Base-by-base conservation (phyloP, 2,113 vertebrate species). In the Limanda limanda region DNA sequence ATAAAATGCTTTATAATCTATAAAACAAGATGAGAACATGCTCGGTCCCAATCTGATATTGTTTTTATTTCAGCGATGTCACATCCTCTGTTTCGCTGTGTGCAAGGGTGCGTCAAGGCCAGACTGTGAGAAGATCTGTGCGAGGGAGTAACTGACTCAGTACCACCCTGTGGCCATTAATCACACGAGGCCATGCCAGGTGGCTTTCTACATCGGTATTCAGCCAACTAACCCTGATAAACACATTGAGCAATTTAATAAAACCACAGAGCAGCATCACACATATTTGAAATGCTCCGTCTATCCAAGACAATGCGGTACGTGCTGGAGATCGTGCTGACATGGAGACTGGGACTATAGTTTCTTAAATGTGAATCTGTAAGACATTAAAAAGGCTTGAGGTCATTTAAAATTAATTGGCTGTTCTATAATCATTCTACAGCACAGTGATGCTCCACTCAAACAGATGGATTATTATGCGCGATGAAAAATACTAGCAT, bases 61-160 rank as follows among this genome's bases (percentile, higher is more conserved):
- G 58, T 65, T 65, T 24, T 55, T 6, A 67, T 64, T 62, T 55
- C 23, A 74, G 17, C 20, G 14, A 58, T 25, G 10, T 56, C 11
- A 57, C 1, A 63, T 37, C 42, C 27, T 60, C 5, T 40, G 8
- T 57, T 55, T 45, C 31, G 18, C 47, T 27, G 20, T 17, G 48
- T 66, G 35, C 37, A 37, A 61, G 11, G 57, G 27, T 14, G 56
- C 71, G 60, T 84, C 68, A 85, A 66, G 58, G 68, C 47, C 25
- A 64, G 56, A 10, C 73, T 63, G 55, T 65, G 59, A 75, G 72
- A 78, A 59, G 68, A 71, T 70, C 86, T 54, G 65, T 74, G 79
- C 25, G 81, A 89, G 82, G 78, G 86, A 88, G 77, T 56, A 78
- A 82, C 51, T 92, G 89, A 92, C 84, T 91, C 87, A 90, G 81